These are phyloP conservation scores for Neomicropteryx cornuta DNA, from an alignment of 1,140 invertebrate genomes.

Conservation along the genomic window DNA sequence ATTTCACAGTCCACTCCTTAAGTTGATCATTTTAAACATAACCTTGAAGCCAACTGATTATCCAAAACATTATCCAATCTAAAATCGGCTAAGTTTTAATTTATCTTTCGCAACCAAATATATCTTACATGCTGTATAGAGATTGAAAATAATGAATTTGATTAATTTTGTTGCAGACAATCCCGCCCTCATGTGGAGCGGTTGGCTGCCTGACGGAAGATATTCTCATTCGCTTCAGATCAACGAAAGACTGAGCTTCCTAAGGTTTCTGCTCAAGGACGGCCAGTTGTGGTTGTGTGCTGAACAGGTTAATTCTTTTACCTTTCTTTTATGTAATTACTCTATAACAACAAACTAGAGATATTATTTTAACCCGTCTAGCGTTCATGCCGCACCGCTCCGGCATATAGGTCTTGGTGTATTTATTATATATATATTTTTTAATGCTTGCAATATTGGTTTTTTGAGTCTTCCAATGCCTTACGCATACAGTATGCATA, in stretches of 20 bases:
- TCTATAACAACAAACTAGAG: not conserved
- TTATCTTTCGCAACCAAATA: too few species aligned
- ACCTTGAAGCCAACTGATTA: too few species aligned
- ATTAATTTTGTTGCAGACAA: conserved; percentile 29
- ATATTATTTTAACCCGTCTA: not conserved
- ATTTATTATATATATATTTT: conserved; percentile 7
- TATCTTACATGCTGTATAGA: too few species aligned
- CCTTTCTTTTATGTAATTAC: too few species aligned
- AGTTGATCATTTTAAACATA: too few species aligned
- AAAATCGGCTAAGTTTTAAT: too few species aligned
- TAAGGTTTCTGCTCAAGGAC: conserved; percentile 85
- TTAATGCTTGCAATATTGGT: too few species aligned
- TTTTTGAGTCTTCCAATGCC: too few species aligned
- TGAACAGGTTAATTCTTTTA: conserved; percentile 71
- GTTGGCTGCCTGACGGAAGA: conserved; percentile 75
- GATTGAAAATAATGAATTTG: too few species aligned
- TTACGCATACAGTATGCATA: too few species aligned
- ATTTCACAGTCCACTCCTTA: too few species aligned
- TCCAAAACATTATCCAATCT: too few species aligned
- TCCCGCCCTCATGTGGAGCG: conserved; percentile 67
- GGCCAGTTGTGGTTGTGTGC: conserved; percentile 93
- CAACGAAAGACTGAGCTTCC: conserved; percentile 87
- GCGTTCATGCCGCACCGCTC: not conserved
- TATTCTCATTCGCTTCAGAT: conserved; percentile 91
- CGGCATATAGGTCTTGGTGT: not conserved